Conservation (phyloP, 1,140 invertebrate genomes). For the Drosophila ananassae region DNA sequence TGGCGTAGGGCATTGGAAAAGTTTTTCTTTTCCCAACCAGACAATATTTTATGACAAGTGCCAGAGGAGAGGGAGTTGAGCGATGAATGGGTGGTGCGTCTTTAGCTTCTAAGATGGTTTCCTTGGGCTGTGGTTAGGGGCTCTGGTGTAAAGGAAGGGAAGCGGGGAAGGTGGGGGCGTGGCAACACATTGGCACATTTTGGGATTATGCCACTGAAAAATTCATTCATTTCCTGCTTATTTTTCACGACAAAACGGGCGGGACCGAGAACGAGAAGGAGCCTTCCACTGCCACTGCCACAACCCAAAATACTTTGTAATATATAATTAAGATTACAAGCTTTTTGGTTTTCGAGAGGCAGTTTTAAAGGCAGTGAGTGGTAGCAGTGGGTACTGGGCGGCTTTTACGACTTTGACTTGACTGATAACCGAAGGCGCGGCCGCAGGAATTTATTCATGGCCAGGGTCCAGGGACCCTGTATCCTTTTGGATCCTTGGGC, state of each 20-base stretch:
- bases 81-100: neutral
- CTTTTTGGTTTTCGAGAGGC: conserved; percentile 61
- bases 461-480: conserved; percentile 26
- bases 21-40: conserved; percentile 78
- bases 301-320: conserved; percentile 73
- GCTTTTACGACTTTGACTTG: conserved; percentile 60
- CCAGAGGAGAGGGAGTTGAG: conserved; percentile 5
- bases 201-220: conserved; percentile 79
- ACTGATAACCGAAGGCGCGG: conserved; percentile 73
- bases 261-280: conserved; percentile 18
- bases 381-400: neutral
- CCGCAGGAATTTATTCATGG: conserved; percentile 74
- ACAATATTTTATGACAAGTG: conserved; percentile 82
- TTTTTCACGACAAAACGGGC: conserved; percentile 67
- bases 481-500: conserved; percentile 45
- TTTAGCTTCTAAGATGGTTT: conserved; percentile 40
- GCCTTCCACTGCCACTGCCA: neutral
- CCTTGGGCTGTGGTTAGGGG: conserved; percentile 27
- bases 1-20: conserved; percentile 66
- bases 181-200: conserved; percentile 78
- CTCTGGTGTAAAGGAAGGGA: neutral
- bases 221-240: conserved; percentile 81
- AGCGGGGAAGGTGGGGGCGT: conserved; percentile 12
- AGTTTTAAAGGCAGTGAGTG: conserved; percentile 41
- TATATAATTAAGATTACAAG: conserved; percentile 83